Conservation (phyloP, 2,797 vertebrate genomes). For the Coracias cyanogaster region DNA sequence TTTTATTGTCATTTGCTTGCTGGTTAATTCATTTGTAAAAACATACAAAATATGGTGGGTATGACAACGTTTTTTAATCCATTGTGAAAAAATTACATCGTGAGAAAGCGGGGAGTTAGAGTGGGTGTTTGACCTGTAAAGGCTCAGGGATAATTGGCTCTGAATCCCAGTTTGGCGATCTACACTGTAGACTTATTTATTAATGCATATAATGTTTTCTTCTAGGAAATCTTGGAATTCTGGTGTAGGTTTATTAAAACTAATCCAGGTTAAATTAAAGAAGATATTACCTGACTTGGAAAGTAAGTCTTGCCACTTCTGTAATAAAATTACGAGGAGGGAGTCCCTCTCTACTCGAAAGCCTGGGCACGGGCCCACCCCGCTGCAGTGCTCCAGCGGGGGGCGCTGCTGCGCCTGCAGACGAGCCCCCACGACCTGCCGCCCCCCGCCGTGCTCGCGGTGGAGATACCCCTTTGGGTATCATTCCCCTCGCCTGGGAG, state of each 20-base stretch:
- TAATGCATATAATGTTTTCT: not conserved
- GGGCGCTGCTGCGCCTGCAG: not conserved
- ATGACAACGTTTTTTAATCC: not conserved
- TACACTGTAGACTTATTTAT: fast-evolving
- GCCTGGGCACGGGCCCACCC: fast-evolving
- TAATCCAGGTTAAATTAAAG: not conserved
- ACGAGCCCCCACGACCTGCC: fast-evolving
- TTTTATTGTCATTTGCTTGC: not conserved
- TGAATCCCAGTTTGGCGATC: not conserved
- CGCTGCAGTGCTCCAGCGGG: fast-evolving
- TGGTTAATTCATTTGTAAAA: not conserved
- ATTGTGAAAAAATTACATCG: not conserved
- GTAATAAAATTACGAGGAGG: not conserved
- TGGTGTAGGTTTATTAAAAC: not conserved
- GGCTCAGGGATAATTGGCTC: not conserved
- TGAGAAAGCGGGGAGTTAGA: not conserved
- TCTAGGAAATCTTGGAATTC: not conserved
- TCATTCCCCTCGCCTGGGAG: too few relatives aligned
- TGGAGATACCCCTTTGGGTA: too few relatives aligned
- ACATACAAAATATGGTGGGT: not conserved
- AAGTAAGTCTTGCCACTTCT: not conserved
- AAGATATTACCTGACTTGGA: not conserved
- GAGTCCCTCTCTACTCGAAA: not conserved
- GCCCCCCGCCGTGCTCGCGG: not conserved
- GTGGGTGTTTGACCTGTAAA: not conserved